These are phyloP conservation scores for Nymphalis io DNA, from an alignment of 1,140 invertebrate genomes.

Conservation along the genomic window DNA sequence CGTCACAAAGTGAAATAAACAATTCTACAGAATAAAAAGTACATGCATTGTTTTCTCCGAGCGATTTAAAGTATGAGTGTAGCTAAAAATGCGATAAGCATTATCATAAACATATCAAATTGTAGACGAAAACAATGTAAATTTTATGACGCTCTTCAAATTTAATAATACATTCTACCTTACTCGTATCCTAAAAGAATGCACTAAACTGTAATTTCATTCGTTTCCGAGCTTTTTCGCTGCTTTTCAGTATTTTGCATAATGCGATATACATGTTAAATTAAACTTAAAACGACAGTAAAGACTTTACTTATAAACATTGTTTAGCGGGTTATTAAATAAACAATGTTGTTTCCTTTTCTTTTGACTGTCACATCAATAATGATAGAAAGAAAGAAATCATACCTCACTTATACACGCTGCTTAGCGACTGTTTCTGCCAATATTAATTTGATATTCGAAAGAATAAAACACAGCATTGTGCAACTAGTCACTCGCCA, in stretches of 20 bases:
- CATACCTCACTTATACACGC: too few species aligned
- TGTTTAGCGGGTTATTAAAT: too few species aligned
- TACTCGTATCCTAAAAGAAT: not conserved
- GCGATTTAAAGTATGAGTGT: not conserved
- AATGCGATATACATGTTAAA: not conserved
- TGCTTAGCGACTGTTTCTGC: too few species aligned
- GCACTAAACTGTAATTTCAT: conserved; percentile 14
- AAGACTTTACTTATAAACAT: too few species aligned
- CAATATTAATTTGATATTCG: too few species aligned
- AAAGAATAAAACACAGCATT: too few species aligned
- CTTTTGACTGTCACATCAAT: too few species aligned
- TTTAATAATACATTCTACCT: not conserved
- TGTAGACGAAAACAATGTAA: not conserved
- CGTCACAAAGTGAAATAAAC: too few species aligned
- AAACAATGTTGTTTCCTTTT: too few species aligned
- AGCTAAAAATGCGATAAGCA: not conserved
- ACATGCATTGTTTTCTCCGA: not conserved
- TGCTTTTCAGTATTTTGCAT: not conserved
- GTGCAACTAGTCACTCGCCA: too few species aligned
- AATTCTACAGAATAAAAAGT: too few species aligned
- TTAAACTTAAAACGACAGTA: not conserved
- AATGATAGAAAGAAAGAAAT: too few species aligned
- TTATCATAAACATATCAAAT: not conserved
- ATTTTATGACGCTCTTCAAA: not conserved
- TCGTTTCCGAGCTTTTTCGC: conserved; percentile 2